Evolutionary conservation across 2,113 vertebrate genomes (phyloP).

Genomic region (Microtus richardsoni): DNA sequence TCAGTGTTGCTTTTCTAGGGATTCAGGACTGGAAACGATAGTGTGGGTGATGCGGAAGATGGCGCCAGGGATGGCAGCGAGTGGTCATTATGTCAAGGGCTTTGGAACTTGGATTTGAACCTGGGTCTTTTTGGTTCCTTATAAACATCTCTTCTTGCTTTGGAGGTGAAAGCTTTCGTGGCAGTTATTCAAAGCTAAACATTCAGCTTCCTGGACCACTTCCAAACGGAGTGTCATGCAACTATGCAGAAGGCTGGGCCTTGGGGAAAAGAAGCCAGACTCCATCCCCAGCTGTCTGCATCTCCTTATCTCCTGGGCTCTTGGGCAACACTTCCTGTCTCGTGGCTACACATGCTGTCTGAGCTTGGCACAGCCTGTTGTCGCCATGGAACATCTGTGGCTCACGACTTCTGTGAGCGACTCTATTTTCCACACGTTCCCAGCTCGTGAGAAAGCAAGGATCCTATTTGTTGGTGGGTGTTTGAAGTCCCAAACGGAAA

Average conservation of each 20-base stretch:
- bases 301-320: neutral
- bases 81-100: neutral
- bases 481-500: slow-evolving; percentile 79
- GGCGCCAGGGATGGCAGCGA: neutral
- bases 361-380: slow-evolving; percentile 66
- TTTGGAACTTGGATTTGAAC: neutral
- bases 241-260: neutral
- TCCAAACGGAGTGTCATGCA: neutral
- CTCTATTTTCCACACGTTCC: slow-evolving; percentile 79
- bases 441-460: slow-evolving; percentile 78
- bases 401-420: slow-evolving; percentile 70
- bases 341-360: neutral
- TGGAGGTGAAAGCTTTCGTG: neutral
- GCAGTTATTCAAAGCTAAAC: neutral
- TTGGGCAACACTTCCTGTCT: slow-evolving; percentile 48
- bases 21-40: neutral
- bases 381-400: slow-evolving; percentile 76
- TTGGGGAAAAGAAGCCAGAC: neutral
- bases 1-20: neutral
- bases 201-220: neutral
- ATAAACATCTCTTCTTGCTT: neutral
- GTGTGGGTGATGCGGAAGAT: fast-evolving
- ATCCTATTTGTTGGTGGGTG: slow-evolving; percentile 79
- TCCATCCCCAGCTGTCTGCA: neutral
- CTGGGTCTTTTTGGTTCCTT: neutral